These are phyloP conservation scores for Spinus olivaceus DNA, from an alignment of 2,797 vertebrate genomes.

Conservation along the genomic window DNA sequence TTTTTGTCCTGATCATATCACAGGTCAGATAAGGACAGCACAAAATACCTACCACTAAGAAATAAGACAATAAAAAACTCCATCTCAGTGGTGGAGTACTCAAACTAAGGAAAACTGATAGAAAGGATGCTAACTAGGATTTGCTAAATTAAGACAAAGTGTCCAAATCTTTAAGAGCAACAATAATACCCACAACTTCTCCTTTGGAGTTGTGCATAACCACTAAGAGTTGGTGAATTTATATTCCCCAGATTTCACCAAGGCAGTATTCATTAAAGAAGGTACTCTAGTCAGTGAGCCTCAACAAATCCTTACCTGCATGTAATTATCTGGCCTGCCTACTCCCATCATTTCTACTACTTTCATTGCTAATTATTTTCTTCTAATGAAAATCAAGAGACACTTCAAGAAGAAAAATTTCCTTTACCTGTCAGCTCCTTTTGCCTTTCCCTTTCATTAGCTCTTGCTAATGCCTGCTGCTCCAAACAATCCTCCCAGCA, in stretches of 20 bases:
- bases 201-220: not conserved
- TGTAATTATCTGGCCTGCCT: not conserved
- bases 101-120: not conserved
- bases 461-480: not conserved
- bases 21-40: not conserved
- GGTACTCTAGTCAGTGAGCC: not conserved
- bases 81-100: not conserved
- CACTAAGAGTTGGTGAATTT: not conserved
- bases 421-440: not conserved
- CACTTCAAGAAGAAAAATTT: not conserved
- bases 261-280: not conserved
- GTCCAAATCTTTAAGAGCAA: not conserved
- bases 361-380: not conserved
- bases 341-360: not conserved
- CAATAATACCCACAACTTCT: not conserved
- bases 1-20: not conserved
- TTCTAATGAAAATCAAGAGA: not conserved
- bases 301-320: not conserved
- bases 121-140: not conserved
- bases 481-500: not conserved
- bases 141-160: not conserved
- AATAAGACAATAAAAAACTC: not conserved
- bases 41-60: not conserved
- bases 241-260: not conserved
- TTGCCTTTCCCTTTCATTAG: not conserved